These are phyloP conservation scores for Platichthys flesus DNA, from an alignment of 2,113 vertebrate species.

Conservation along the genomic window DNA sequence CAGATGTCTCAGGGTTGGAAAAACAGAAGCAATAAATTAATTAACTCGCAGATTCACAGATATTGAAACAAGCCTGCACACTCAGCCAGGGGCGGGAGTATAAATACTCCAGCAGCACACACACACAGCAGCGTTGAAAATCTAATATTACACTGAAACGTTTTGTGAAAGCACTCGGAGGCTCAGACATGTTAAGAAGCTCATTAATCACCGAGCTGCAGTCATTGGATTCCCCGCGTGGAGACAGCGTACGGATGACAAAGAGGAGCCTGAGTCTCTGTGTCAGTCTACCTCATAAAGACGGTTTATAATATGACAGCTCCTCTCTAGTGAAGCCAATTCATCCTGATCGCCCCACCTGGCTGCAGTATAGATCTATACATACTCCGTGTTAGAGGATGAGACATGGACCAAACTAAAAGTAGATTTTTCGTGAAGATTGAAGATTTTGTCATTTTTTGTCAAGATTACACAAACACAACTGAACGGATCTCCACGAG, in stretches of 20 bases:
- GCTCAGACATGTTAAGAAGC: constrained; percentile 47
- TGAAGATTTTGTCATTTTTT: too few relatives aligned
- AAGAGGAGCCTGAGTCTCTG: too few relatives aligned
- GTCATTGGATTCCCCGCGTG: constrained; percentile 14
- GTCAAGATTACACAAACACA: too few relatives aligned
- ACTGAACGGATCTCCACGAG: too few relatives aligned
- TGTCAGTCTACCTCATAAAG: not conserved
- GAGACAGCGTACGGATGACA: too few relatives aligned
- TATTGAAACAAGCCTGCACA: constrained; percentile 67
- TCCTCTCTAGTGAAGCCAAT: not conserved
- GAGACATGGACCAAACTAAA: not conserved
- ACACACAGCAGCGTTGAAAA: constrained; percentile 23
- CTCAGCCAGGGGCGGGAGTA: constrained; percentile 48
- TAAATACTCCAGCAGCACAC: constrained; percentile 53
- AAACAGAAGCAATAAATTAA: constrained; percentile 52
- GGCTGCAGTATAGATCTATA: too few relatives aligned
- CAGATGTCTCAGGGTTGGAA: constrained; percentile 50
- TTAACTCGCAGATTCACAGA: constrained; percentile 67
- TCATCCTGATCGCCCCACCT: not conserved
- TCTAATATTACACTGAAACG: constrained; percentile 48
- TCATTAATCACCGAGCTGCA: constrained; percentile 75
- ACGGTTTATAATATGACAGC: not conserved
- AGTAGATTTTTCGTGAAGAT: not conserved
- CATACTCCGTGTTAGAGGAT: not conserved
- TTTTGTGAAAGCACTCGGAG: constrained; percentile 42